Evolutionary conservation across 2,797 vertebrate genomes (phyloP).

Genomic region (Chelmon rostratus): DNA sequence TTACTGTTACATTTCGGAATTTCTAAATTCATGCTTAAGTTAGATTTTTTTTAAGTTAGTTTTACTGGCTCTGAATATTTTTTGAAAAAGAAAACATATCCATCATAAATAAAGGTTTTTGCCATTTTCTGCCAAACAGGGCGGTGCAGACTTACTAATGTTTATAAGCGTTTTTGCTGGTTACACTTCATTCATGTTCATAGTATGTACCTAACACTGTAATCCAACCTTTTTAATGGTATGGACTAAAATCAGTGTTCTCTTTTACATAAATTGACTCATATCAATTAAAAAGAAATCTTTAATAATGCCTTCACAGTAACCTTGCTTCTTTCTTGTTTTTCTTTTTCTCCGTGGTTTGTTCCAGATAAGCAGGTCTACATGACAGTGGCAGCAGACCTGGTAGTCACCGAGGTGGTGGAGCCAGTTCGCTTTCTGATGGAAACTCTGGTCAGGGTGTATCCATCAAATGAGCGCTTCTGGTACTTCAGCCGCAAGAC

Average conservation of each 20-base stretch:
- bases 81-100: background rate
- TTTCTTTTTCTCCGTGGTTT: background rate
- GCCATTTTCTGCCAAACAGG: background rate
- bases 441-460: constrained; percentile 93
- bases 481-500: constrained; percentile 99
- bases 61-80: background rate
- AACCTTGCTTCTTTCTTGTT: constrained; percentile 1
- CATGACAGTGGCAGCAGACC: constrained; percentile 96
- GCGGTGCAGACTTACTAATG: background rate
- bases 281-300: background rate
- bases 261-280: background rate
- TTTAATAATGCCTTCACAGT: background rate
- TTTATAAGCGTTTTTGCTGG: background rate
- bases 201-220: background rate
- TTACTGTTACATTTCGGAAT: background rate
- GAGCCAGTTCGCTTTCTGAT: constrained; percentile 96
- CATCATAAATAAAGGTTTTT: background rate
- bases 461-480: constrained; percentile 96
- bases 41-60: too few relatives aligned
- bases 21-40: background rate
- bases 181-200: too few relatives aligned
- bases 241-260: background rate
- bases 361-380: constrained; percentile 94
- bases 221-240: background rate
- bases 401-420: constrained; percentile 96